Evolutionary conservation across 2,888 invertebrate species (phyloP).

Genomic region (Sesia bembeciformis): DNA sequence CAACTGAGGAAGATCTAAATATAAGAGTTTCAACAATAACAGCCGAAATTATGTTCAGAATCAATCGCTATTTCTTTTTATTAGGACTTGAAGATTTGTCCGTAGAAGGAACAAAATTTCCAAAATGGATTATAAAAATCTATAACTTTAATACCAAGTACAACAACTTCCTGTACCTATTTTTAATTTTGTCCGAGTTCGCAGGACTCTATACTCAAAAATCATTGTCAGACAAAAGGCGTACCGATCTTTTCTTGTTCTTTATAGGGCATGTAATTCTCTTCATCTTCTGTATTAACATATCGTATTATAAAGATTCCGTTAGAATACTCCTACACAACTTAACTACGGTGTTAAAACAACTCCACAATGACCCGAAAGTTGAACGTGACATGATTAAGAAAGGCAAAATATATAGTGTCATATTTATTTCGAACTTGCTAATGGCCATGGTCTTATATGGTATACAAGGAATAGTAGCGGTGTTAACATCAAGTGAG

Average conservation of each 20-base stretch:
- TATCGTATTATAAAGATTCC: slow-evolving; percentile 13
- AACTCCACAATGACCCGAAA: slow-evolving; percentile 23
- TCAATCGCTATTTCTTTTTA: slow-evolving; percentile 6
- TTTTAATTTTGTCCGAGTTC: slow-evolving; percentile 21
- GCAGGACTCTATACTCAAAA: slow-evolving; percentile 24
- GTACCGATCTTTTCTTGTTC: slow-evolving; percentile 21
- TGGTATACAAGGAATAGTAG: slow-evolving; percentile 16
- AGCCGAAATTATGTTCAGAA: slow-evolving; percentile 4
- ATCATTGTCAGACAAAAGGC: slow-evolving; percentile 17
- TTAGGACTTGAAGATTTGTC: slow-evolving; percentile 26
- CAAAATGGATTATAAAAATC: background rate
- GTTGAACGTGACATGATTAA: slow-evolving; percentile 34
- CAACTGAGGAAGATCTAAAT: no score
- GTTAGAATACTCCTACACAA: slow-evolving; percentile 19
- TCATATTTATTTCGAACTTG: slow-evolving; percentile 12
- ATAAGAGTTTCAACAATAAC: background rate
- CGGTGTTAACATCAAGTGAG: slow-evolving; percentile 15
- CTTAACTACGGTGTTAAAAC: slow-evolving; percentile 23
- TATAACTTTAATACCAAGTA: background rate
- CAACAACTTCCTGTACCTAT: background rate
- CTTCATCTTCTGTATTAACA: slow-evolving; percentile 12
- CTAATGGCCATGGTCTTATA: slow-evolving; percentile 13
- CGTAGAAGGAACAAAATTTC: slow-evolving; percentile 11
- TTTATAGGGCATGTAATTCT: slow-evolving; percentile 25
- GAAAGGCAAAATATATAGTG: slow-evolving; percentile 17